A percentile compares a stretch with the other conserved stretches of the same genome.
phyloP scores from a whole-genome alignment of 2,888 invertebrate genomes.

The Ariolimax columbianus region DNA sequence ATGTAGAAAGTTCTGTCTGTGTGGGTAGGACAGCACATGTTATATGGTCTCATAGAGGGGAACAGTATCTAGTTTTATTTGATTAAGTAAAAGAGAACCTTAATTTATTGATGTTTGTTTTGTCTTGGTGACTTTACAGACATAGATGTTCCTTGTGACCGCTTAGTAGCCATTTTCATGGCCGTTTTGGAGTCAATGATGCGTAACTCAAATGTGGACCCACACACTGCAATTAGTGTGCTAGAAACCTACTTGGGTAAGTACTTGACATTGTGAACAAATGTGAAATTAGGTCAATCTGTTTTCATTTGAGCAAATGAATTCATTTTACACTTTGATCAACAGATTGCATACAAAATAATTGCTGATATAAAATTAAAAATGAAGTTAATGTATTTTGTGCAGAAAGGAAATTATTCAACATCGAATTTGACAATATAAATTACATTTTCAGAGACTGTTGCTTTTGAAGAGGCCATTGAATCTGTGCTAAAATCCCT shows the following conservation, averaged over 20 bases:
- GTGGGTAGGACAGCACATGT: too few relatives aligned
- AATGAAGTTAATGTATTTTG: background rate
- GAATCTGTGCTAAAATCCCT: background rate
- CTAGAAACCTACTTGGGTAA: slow-evolving; percentile 36
- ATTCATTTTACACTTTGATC: background rate
- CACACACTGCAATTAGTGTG: background rate
- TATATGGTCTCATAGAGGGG: too few relatives aligned
- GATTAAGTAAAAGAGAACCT: too few relatives aligned
- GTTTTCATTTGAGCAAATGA: too few relatives aligned
- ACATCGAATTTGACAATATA: background rate
- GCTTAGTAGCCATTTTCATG: slow-evolving; percentile 5
- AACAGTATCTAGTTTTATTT: too few relatives aligned
- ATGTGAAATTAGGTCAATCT: too few relatives aligned
- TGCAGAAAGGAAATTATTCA: background rate
- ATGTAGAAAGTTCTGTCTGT: too few relatives aligned
- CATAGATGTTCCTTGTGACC: slow-evolving; percentile 10
- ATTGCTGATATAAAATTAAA: background rate
- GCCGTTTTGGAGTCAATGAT: slow-evolving; percentile 21
- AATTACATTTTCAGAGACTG: slow-evolving; percentile 12
- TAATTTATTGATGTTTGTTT: background rate
- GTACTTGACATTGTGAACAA: background rate
- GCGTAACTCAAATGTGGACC: background rate
- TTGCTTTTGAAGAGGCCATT: slow-evolving; percentile 2
- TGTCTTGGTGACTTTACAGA: slow-evolving; percentile 10
- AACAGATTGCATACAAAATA: background rate